Evolutionary conservation across 1,140 invertebrate species (phyloP).

Genomic region (Habropoda laboriosa): DNA sequence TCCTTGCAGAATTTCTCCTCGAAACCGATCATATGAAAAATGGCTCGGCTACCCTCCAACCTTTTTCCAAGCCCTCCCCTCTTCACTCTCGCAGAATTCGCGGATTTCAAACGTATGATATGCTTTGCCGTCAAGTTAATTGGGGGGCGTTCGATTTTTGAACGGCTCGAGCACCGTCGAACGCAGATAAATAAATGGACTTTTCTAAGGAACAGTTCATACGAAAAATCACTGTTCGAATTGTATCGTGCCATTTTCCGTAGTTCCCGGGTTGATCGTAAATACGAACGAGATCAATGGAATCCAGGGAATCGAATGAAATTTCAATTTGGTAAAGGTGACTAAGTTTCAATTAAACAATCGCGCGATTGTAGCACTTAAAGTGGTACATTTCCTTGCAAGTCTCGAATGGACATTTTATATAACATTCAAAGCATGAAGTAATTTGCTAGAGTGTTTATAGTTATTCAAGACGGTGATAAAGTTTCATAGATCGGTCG

Average conservation of each 20-base stretch:
- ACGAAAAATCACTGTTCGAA: not conserved
- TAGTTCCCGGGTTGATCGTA: not conserved
- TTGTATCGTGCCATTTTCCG: too few species aligned
- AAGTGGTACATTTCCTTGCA: too few species aligned
- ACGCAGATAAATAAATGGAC: not conserved
- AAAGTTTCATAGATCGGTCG: too few species aligned
- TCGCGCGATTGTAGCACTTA: too few species aligned
- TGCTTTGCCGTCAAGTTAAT: constrained; percentile 44
- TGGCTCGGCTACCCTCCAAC: not conserved
- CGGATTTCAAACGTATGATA: constrained; percentile 39
- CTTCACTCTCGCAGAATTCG: not conserved
- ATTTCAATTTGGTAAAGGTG: too few species aligned
- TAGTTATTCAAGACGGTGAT: too few species aligned
- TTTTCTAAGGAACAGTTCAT: not conserved
- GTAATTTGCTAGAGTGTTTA: too few species aligned
- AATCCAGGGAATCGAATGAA: too few species aligned
- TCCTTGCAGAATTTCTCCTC: constrained; percentile 45
- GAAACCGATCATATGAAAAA: constrained; percentile 58
- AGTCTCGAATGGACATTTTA: too few species aligned
- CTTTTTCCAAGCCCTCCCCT: not conserved
- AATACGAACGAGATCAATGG: not conserved
- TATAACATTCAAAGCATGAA: too few species aligned
- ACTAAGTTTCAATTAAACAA: too few species aligned
- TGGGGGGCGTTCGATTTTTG: constrained; percentile 19
- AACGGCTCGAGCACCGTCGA: not conserved